Base-by-base conservation (phyloP, 2,113 vertebrate genomes). In the Orientallactaga bullata region DNA sequence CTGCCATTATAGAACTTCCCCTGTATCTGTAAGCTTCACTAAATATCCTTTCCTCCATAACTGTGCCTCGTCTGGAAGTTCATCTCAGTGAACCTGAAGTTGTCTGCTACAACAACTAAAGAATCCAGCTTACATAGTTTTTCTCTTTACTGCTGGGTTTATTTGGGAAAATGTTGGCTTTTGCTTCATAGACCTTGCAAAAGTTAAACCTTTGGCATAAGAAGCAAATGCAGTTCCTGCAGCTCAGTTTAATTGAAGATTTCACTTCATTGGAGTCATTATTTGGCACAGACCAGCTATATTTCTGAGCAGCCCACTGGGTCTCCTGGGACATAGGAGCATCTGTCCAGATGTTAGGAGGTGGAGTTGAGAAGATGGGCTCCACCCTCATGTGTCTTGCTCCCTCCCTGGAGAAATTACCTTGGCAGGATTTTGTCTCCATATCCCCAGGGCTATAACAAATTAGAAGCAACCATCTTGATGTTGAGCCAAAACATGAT, bases 171-270 rank as follows among this genome's bases (percentile, higher is more conserved):
- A 85, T 66, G 65, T 90, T 76, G 79, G 66, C 79, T 95, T 90
- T 93, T 77, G 61, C 85, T 94, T 87, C 85, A 79, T 78, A 95
- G 76, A 83, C 51, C 13, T 95, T 96, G 84, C 58, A 77, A 55
- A 87, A 96, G 76, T 77, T n/a, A 88, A 96, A 72, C 30, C 65
- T 83, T 90, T 76, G 24, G 30, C 39, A 11, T 58, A 51, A 85
- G 82, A 87, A 90, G 87, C 68, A 76, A 76, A 47, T 65, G 78
- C 91, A 88, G 55, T 89, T 88, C 65, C 61, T 37, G n/a, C 21
- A 42, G 18, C 24, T 88, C 76, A 68, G 0, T 85, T 83, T 76
- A 93, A 83, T 32, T 61, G 60, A 88, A 35, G 23, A 47, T 93
- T 92, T 92, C 69, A 71, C 37, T 93, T 88, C 92, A 51, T 83